phyloP scores from a whole-genome alignment of 1,140 invertebrate species.

The Lordiphosa clarofinis region DNA sequence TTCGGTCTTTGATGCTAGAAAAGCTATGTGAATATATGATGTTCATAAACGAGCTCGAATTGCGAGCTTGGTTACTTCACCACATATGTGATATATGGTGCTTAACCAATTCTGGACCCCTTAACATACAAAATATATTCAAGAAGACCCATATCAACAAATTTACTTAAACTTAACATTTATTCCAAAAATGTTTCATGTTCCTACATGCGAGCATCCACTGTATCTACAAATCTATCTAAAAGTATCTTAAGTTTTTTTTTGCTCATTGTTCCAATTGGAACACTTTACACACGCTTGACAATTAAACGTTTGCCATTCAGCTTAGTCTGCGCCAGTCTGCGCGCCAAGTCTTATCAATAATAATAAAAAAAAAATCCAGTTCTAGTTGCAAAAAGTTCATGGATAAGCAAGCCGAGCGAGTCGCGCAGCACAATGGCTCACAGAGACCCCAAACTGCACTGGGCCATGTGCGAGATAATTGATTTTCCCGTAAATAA shows the following conservation, averaged over 20 bases:
- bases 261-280: slow-evolving; percentile 43
- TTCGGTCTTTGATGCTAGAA: no score
- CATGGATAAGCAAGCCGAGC: slow-evolving; percentile 53
- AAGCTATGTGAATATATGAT: no score
- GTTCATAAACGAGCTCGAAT: no score
- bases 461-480: slow-evolving; percentile 59
- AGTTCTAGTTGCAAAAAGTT: slow-evolving; percentile 53
- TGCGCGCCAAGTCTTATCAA: slow-evolving; percentile 54
- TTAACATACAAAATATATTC: no score
- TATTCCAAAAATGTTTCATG: no score
- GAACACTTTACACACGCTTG: slow-evolving; percentile 35
- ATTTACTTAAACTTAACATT: no score
- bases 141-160: no score
- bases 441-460: slow-evolving; percentile 32
- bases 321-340: slow-evolving; percentile 20
- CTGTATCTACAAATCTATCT: slow-evolving; percentile 8
- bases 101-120: no score
- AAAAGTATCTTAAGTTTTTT: slow-evolving; percentile 12
- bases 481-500: slow-evolving; percentile 78
- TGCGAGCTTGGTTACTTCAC: no score
- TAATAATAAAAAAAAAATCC: slow-evolving; percentile 43
- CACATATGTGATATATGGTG: no score
- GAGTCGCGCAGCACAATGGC: slow-evolving; percentile 10
- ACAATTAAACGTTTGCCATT: slow-evolving; percentile 44
- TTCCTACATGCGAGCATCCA: background rate